Evolutionary conservation across 2,113 vertebrate genomes (phyloP).

Genomic region (Hypanus sabinus): DNA sequence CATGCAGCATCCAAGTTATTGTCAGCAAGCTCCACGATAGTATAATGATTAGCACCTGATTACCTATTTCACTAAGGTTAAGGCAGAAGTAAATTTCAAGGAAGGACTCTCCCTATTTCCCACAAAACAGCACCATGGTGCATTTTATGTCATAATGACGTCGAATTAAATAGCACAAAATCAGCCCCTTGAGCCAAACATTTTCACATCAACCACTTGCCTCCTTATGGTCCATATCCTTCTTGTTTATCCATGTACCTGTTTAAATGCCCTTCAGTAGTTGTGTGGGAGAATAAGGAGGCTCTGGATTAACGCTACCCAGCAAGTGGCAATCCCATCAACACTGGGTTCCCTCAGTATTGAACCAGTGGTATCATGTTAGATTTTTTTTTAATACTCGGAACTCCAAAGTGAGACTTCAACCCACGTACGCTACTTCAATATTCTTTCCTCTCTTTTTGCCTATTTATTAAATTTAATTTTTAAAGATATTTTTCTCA

Average conservation of each 20-base stretch:
- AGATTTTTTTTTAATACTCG: not conserved
- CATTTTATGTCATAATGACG: not conserved
- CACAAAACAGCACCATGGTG: not conserved
- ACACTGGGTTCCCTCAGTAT: no score
- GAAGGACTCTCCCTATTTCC: not conserved
- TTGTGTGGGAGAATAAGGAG: not conserved
- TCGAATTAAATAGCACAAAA: no score
- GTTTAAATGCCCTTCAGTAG: no score
- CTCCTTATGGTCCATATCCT: no score
- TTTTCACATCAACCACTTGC: no score
- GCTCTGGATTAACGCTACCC: not conserved
- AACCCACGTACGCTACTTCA: no score
- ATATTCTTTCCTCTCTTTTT: no score
- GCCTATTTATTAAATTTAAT: no score
- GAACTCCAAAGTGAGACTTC: not conserved
- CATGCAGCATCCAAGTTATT: not conserved
- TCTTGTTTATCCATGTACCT: no score
- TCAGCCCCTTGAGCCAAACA: no score
- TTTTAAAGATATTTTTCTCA: no score
- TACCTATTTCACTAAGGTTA: not conserved
- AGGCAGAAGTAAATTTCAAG: no score
- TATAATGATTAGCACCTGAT: not conserved
- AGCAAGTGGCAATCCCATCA: not conserved
- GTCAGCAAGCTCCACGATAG: not conserved
- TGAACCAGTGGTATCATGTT: not conserved